These are phyloP conservation scores for Oscheius onirici DNA, from an alignment of 2,888 invertebrate genomes.

Conservation along the genomic window DNA sequence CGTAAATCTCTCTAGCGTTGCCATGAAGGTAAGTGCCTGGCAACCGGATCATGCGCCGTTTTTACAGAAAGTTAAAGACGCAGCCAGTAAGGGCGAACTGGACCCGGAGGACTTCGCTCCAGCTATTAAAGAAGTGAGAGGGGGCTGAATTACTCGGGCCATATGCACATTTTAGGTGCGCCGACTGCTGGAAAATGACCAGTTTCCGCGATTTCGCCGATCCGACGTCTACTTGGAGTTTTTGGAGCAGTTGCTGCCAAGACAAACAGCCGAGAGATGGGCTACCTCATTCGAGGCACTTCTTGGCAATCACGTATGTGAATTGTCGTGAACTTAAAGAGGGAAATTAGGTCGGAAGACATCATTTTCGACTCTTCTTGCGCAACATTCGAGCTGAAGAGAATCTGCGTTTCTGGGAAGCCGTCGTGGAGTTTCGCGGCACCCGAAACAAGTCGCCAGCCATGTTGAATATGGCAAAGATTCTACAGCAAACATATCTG, in stretches of 20 bases:
- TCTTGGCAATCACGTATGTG: slow-evolving; percentile 62
- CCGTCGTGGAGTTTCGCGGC: slow-evolving; percentile 59
- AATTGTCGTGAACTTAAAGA: neutral
- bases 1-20: slow-evolving; percentile 64
- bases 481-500: slow-evolving; percentile 65
- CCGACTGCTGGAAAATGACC: slow-evolving; percentile 69
- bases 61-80: slow-evolving; percentile 55
- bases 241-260: slow-evolving; percentile 63
- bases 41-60: no score
- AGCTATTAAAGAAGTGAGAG: slow-evolving; percentile 60
- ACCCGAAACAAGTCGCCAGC: slow-evolving; percentile 61
- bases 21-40: no score
- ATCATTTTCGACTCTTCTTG: slow-evolving; percentile 68
- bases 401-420: slow-evolving; percentile 70
- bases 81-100: slow-evolving; percentile 54
- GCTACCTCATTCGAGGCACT: slow-evolving; percentile 66
- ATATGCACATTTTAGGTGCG: slow-evolving; percentile 44
- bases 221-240: slow-evolving; percentile 63
- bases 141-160: neutral
- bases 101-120: slow-evolving; percentile 62
- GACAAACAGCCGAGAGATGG: slow-evolving; percentile 68
- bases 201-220: slow-evolving; percentile 69
- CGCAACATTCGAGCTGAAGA: slow-evolving; percentile 69
- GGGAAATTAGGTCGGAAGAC: slow-evolving; percentile 62
- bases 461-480: slow-evolving; percentile 64